phyloP scores from a whole-genome alignment of 2,113 vertebrate species.

The Tachysurus fulvidraco region DNA sequence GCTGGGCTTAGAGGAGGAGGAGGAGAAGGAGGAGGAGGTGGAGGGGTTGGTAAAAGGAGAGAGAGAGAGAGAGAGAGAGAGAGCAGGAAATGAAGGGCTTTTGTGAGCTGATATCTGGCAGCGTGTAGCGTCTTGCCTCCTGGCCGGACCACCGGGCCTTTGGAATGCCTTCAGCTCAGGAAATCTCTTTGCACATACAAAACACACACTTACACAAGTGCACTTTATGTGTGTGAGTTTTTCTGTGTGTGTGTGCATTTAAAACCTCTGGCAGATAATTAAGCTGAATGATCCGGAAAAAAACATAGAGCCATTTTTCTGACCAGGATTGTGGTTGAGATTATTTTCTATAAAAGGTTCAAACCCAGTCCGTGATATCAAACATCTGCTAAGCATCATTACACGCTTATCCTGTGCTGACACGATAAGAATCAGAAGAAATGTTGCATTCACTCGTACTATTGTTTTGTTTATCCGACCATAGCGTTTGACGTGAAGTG shows the following conservation, averaged over 20 bases:
- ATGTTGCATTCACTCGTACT: neutral
- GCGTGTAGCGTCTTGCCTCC: conserved; percentile 88
- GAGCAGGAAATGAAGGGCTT: conserved; percentile 83
- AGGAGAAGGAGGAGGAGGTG: conserved; percentile 63
- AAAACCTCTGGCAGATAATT: neutral
- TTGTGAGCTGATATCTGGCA: conserved; percentile 83
- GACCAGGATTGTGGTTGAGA: neutral
- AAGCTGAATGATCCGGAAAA: neutral
- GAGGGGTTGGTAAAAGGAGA: conserved; percentile 60
- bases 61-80: conserved; percentile 63
- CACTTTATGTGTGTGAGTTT: conserved; percentile 39
- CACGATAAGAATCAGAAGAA: conserved; percentile 19
- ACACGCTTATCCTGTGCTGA: conserved; percentile 3
- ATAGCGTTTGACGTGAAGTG: neutral
- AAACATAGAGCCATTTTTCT: neutral
- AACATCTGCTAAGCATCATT: conserved; percentile 25
- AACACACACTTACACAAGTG: conserved; percentile 51
- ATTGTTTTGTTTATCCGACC: neutral
- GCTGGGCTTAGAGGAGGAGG: conserved; percentile 70
- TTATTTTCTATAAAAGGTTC: neutral
- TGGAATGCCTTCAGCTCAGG: conserved; percentile 86
- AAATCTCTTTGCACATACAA: conserved; percentile 76
- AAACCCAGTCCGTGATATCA: neutral
- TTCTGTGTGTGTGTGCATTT: neutral
- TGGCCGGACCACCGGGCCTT: conserved; percentile 80